A percentile compares a stretch with the other conserved stretches of the same genome.
Evolutionary conservation across 2,113 vertebrate species (phyloP).

Genomic region (Alligator sinensis): DNA sequence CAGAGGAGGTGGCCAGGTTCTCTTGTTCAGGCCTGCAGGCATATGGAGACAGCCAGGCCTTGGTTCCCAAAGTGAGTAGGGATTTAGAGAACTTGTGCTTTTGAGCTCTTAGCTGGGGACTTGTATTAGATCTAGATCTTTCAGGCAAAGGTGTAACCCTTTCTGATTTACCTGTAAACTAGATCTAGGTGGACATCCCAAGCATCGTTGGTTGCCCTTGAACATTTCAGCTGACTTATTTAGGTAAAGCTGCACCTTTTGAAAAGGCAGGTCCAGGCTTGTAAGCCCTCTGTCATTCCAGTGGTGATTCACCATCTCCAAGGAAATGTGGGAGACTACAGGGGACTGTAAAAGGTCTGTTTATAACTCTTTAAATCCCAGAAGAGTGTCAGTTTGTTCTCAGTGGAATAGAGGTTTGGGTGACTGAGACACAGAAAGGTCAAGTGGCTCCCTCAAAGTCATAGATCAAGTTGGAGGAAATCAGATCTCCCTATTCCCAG

Average conservation of each 20-base stretch:
- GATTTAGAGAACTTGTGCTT: not conserved
- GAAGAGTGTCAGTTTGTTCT: not conserved
- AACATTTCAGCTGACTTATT: not conserved
- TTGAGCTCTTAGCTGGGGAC: not conserved
- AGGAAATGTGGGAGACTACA: not conserved
- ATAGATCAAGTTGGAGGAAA: not conserved
- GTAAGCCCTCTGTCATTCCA: not conserved
- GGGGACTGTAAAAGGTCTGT: not conserved
- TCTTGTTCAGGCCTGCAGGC: not conserved
- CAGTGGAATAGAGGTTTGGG: not conserved
- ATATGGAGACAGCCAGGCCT: not conserved
- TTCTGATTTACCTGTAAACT: not conserved
- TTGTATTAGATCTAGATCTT: too few species aligned
- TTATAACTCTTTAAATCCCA: not conserved
- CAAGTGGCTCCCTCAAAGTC: not conserved
- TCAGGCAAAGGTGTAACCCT: too few species aligned
- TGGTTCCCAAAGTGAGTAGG: not conserved
- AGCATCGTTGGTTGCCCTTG: not conserved
- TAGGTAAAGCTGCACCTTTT: not conserved
- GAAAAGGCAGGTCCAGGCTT: not conserved
- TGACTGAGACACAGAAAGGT: not conserved
- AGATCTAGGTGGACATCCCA: not conserved
- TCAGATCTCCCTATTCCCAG: not conserved
- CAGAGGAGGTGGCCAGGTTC: not conserved
- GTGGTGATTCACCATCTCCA: not conserved